Percentiles rank a stretch among this genome's conserved stretches.
These are phyloP conservation scores for Actenoides lindsayi DNA, from an alignment of 2,113 vertebrate species.

Conservation along the genomic window DNA sequence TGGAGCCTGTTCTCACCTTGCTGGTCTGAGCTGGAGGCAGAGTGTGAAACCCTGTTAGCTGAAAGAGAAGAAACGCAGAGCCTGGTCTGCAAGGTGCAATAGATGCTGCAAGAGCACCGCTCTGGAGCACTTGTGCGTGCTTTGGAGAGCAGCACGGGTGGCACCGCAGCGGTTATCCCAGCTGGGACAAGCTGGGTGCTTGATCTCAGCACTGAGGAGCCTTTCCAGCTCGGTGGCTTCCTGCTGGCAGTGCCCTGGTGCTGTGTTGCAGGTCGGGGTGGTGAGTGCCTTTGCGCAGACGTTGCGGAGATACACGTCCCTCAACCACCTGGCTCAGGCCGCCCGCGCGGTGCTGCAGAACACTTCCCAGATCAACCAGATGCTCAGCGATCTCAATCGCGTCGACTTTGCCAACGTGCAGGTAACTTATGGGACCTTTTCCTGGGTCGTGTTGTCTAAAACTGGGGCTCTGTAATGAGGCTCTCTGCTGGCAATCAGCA, in stretches of 20 bases:
- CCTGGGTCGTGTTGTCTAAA: rapidly evolving
- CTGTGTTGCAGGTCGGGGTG: conserved; percentile 83
- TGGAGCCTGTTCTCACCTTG: background rate
- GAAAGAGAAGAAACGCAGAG: background rate
- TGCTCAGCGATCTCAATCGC: conserved; percentile 98
- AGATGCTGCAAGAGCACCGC: background rate
- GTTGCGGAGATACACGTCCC: conserved; percentile 91
- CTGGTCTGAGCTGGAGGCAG: background rate
- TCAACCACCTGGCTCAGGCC: conserved; percentile 96
- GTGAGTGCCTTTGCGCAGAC: conserved; percentile 97
- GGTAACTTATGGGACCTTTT: conserved; percentile 57
- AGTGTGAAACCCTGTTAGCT: background rate
- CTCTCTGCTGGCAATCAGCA: background rate
- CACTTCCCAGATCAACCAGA: conserved; percentile 98
- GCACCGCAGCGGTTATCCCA: no score
- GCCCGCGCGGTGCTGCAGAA: conserved; percentile 96
- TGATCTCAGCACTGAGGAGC: background rate
- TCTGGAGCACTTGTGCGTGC: rapidly evolving
- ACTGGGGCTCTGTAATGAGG: background rate
- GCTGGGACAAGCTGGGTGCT: background rate
- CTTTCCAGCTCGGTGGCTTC: background rate
- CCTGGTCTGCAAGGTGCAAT: background rate
- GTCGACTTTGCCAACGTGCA: conserved; percentile 98
- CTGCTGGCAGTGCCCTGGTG: rapidly evolving
- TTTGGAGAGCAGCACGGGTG: background rate